Base-by-base conservation (phyloP, 2,888 invertebrate species). In the Chrysodeixis includens region DNA sequence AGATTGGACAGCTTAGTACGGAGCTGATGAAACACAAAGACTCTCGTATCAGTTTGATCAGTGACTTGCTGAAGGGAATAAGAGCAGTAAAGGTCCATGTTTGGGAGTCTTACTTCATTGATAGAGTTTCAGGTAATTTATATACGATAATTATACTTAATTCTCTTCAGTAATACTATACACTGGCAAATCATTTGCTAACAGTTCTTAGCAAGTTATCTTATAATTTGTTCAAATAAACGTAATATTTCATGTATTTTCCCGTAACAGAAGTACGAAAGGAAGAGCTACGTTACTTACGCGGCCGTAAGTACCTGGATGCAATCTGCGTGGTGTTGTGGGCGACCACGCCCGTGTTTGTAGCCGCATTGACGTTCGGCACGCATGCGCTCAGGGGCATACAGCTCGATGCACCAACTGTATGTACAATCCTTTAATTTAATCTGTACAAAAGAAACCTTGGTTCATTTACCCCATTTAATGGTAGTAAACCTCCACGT, bases 261-360 rank as follows among this genome's bases (percentile, higher is more conserved):
- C 5, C 40, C 8, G 44, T 49, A n/a, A n/a, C 76, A 97, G 97
- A 95, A 78, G 92, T 96, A 18, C 96, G 98, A 56, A 93, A 93
- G 20, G 93, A 95, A 52, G 99, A 99, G 93, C 88, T 99, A 57
- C 96, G 96, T 65, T 97, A 97, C 88, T 92, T 99, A 66, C 97
- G 97, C 77, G 97, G 97, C 9, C 96, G 99, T 69, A 99, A 99
- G 95, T 99, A 99, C 92, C 92, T 99, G 76, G 99, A 99, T 94
- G 99, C 99, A 0, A 93, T 99, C 69, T 99, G 99, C 92, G 99
- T 99, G 14, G 99, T 98, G 89, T 97, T 99, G 90, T 99, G 99
- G 99, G 99, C 99, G 0, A 98, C 99, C 0, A 99, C 99, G 8
- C 99, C 99, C 0, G 98, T 99, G 30, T 88, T 98, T 20, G 98